A percentile compares a stretch with the other conserved stretches of the same genome.
Conservation (phyloP, 2,888 invertebrate genomes). For the Drosophila aldrichi region DNA sequence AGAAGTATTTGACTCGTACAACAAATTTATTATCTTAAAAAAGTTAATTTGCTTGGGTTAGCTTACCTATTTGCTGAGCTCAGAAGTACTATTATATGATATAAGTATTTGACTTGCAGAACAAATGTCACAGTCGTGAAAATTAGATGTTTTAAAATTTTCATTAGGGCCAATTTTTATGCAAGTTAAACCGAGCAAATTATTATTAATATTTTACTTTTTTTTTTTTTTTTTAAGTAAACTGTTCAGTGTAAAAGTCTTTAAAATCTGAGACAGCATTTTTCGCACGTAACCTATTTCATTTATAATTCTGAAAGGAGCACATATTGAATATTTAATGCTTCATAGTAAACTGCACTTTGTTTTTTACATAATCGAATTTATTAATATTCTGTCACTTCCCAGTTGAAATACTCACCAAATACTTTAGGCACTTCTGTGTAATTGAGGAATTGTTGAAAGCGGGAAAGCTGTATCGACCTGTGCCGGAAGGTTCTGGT, state of each 20-base stretch:
- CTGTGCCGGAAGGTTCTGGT: background rate
- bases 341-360: background rate
- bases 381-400: background rate
- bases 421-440: conserved; percentile 1
- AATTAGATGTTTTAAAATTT: too few species aligned
- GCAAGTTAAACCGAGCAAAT: background rate
- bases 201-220: too few species aligned
- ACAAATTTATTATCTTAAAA: too few species aligned
- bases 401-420: background rate
- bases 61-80: background rate
- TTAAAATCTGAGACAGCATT: background rate
- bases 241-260: background rate
- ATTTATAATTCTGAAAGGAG: too few species aligned
- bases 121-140: background rate
- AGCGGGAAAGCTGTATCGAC: background rate
- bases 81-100: background rate
- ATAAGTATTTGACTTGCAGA: background rate
- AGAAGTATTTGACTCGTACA: too few species aligned
- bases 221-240: background rate
- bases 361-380: background rate
- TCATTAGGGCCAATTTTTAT: too few species aligned
- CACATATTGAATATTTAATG: background rate
- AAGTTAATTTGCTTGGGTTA: background rate
- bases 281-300: background rate
- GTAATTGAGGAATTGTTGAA: background rate